Evolutionary conservation across 2,113 vertebrate species (phyloP), one percentile per base, ranked within the genome.

Genomic region (Salminus brasiliensis): DNA sequence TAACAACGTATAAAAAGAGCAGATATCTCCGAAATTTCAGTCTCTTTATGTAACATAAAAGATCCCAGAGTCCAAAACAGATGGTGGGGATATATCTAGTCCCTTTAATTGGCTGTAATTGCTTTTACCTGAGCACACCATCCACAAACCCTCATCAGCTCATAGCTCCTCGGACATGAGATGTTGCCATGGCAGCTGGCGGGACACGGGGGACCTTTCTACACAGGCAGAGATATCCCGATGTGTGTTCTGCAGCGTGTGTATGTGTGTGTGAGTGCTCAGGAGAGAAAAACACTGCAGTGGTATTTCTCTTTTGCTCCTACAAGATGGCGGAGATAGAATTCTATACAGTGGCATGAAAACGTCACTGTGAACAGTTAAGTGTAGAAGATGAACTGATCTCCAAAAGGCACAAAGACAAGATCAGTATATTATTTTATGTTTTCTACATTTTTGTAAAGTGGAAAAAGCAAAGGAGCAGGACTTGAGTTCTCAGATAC

Each of bases 151-250:
- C 25, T 71, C 30, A 62, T 71, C 55, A 49, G 23, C 60, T 45
- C n/a, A 39, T 3, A 18, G 18, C 67, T 41, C 18, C 18, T 25
- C 32, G 32, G 53, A 76, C 67, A 60, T 62, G n/a, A 72, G 49
- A n/a, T 55, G 68, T 79, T 79, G 25, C 77, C 59, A 79, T 79
- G 68, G 68, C 68, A 79, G 68, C 77, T 30, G 60, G 30, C 45
- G 52, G 43, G 66, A 71, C 67, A 30, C 55, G 4, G 41, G 53
- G n/a, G 77, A 78, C 75, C 52, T 43, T 52, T 59, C 21, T 45
- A 32, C 11, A 27, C 25, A 52, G 52, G 41, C 72, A 70, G 36
- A 32, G 23, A 25, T 25, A 12, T 55, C 41, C n/a, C 23, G 18
- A 49, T 29, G 55, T 63, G 68, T 45, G 55, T 39, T 57, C 45